Percentiles rank a stretch among this genome's conserved stretches.
phyloP scores from a whole-genome alignment of 2,113 vertebrate species.

The Aptenodytes patagonicus region DNA sequence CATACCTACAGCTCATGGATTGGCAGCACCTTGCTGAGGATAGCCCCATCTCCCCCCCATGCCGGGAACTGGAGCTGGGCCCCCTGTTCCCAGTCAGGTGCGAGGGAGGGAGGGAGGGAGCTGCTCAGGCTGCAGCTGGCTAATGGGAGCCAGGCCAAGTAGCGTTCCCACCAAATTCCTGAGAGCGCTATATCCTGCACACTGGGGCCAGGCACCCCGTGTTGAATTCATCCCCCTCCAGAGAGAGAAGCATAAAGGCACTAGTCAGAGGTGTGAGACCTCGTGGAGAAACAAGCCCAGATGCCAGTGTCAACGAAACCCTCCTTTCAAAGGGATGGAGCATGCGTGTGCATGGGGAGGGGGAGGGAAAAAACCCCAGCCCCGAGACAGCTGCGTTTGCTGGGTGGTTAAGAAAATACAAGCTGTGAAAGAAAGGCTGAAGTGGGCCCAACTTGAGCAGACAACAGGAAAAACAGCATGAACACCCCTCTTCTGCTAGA shows the following conservation, averaged over 20 bases:
- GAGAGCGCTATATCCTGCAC: background rate
- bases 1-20: accelerated
- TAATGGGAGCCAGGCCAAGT: background rate
- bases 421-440: background rate
- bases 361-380: background rate
- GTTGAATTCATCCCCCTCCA: background rate
- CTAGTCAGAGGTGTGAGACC: background rate
- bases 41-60: background rate
- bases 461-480: background rate
- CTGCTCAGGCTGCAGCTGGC: background rate
- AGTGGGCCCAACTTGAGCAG: background rate
- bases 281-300: background rate
- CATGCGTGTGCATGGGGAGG: accelerated
- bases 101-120: background rate
- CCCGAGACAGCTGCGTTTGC: background rate
- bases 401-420: background rate
- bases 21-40: background rate
- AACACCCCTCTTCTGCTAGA: background rate
- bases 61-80: background rate
- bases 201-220: background rate
- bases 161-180: conserved; percentile 8
- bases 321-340: background rate
- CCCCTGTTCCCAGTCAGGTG: background rate
- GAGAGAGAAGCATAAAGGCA: background rate
- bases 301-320: background rate